Evolutionary conservation across 2,888 invertebrate species (phyloP).

Genomic region (Drepanosiphum platanoidis): DNA sequence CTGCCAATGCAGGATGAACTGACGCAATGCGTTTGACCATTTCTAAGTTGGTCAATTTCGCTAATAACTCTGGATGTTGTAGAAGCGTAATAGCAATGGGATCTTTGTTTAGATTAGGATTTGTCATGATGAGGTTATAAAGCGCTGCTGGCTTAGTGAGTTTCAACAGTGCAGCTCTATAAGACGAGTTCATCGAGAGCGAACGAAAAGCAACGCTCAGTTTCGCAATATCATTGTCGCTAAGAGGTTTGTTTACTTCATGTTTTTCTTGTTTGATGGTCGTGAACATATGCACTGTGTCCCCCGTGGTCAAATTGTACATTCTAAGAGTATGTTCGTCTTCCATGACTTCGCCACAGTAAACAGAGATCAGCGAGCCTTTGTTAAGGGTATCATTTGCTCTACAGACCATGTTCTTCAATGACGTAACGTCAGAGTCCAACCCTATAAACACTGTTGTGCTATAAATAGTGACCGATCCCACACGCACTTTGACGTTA

Average conservation of each 20-base stretch:
- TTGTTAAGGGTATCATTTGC: neutral
- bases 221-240: neutral
- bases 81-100: conserved; percentile 58
- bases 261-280: conserved; percentile 64
- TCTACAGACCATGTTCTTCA: conserved; percentile 4
- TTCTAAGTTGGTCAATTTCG: conserved; percentile 43
- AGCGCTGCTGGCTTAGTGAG: conserved; percentile 46
- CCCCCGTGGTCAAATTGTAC: conserved; percentile 72
- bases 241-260: neutral
- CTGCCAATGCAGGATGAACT: conserved; percentile 59
- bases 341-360: conserved; percentile 77
- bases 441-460: neutral
- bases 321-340: conserved; percentile 73
- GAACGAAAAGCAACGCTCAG: conserved; percentile 10
- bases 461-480: neutral
- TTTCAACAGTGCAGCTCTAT: conserved; percentile 35
- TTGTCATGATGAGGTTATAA: conserved; percentile 35
- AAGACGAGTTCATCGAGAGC: neutral
- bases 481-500: conserved; percentile 27
- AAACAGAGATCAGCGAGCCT: conserved; percentile 71
- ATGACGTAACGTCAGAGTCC: neutral
- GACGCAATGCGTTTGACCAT: conserved; percentile 47
- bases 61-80: conserved; percentile 62
- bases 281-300: conserved; percentile 71
- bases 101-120: conserved; percentile 54